Evolutionary conservation across 2,797 vertebrate genomes (phyloP).

Genomic region (Craterocephalus amniculus): DNA sequence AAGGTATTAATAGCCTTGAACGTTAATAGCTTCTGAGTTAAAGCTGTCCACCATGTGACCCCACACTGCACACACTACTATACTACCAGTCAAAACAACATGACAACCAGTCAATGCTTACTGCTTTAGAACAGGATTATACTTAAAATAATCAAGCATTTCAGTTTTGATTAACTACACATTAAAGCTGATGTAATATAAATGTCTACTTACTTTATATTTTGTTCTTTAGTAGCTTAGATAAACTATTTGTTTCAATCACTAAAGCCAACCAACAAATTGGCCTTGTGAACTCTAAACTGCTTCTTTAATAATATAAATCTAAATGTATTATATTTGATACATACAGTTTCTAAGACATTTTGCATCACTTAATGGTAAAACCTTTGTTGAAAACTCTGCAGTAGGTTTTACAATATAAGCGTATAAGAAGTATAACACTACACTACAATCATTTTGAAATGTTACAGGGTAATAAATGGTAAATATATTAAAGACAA

Average conservation of each 20-base stretch:
- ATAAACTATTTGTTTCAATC: background rate
- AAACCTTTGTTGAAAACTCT: no score
- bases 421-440: no score
- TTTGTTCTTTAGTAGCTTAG: no score
- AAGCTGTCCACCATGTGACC: conserved; percentile 67
- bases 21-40: conserved; percentile 66
- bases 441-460: no score
- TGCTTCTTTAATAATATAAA: background rate
- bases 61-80: conserved; percentile 6
- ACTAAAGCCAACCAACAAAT: background rate
- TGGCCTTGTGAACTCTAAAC: background rate
- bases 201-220: no score
- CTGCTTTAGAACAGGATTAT: background rate
- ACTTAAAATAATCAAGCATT: background rate
- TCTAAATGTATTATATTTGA: no score
- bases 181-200: background rate
- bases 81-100: conserved; percentile 10
- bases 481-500: no score
- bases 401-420: no score
- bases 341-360: no score
- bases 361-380: no score
- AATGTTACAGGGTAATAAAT: no score
- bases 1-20: conserved; percentile 69
- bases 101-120: background rate
- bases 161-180: background rate